Conservation (phyloP, 2,888 invertebrate genomes). For the Crematogaster levior region DNA sequence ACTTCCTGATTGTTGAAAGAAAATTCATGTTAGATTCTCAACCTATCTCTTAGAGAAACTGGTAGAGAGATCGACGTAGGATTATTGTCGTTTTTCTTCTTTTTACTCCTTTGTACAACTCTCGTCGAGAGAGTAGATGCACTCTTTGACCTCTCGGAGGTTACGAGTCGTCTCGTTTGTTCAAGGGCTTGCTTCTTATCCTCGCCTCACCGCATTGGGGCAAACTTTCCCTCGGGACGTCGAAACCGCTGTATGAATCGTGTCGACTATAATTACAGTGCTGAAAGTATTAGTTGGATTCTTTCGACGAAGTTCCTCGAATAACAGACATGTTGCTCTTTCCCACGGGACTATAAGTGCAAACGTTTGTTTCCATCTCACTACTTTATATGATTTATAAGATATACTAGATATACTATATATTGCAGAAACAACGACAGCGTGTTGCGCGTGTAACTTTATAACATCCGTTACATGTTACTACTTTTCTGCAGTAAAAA, state of each 20-base stretch:
- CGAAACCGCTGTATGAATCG: constrained; percentile 61
- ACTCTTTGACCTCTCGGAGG: constrained; percentile 51
- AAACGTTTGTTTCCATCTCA: constrained; percentile 44
- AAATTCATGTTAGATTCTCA: constrained; percentile 27
- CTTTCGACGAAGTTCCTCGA: constrained; percentile 54
- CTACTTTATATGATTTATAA: too few species aligned
- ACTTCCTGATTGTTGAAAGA: constrained; percentile 38
- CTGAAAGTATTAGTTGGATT: constrained; percentile 47
- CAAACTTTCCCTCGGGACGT: constrained; percentile 63
- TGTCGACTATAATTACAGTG: constrained; percentile 69
- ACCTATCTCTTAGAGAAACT: constrained; percentile 37
- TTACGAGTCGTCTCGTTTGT: constrained; percentile 65
- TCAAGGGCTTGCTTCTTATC: constrained; percentile 56
- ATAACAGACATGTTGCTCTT: constrained; percentile 27
- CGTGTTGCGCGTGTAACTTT: constrained; percentile 25
- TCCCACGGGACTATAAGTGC: constrained; percentile 4
- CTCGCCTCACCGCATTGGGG: constrained; percentile 33
- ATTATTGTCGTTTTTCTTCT: constrained; percentile 23
- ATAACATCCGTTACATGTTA: constrained; percentile 1
- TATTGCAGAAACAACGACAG: constrained; percentile 9
- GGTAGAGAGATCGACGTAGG: constrained; percentile 34
- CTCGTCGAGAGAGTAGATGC: constrained; percentile 27
- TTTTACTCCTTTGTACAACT: constrained; percentile 29
- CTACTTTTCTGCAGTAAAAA: neutral
- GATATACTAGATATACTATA: constrained; percentile 46